A percentile compares a stretch with the other conserved stretches of the same genome.
Evolutionary conservation across 2,888 invertebrate genomes (phyloP).

Genomic region (Clepsis dumicolana): DNA sequence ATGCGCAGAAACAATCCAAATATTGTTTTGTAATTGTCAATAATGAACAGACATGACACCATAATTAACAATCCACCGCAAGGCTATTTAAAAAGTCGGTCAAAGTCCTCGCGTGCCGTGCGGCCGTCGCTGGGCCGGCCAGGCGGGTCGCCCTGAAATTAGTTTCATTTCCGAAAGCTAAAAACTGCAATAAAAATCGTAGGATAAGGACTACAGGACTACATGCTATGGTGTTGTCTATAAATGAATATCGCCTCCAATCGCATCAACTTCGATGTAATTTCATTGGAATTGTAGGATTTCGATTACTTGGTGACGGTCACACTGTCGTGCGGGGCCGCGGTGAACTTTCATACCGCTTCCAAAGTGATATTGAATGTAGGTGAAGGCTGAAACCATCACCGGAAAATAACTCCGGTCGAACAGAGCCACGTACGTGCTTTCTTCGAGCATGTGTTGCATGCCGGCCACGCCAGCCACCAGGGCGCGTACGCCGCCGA

Average conservation of each 20-base stretch:
- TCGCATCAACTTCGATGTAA: not conserved
- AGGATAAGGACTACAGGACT: constrained; percentile 43
- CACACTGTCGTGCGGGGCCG: not conserved
- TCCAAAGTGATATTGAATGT: constrained; percentile 1
- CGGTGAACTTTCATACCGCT: not conserved
- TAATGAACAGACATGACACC: not conserved
- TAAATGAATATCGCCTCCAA: no score
- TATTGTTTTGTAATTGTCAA: not conserved
- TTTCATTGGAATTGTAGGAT: constrained; percentile 23
- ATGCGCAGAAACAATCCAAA: not conserved
- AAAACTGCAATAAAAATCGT: constrained; percentile 27
- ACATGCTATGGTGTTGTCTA: constrained; percentile 12
- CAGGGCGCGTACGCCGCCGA: constrained; percentile 65
- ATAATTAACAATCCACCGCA: not conserved
- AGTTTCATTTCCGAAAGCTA: constrained; percentile 18
- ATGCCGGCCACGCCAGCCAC: constrained; percentile 69
- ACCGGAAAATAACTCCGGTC: not conserved
- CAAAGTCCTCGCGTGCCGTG: constrained; percentile 6
- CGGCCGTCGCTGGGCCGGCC: not conserved
- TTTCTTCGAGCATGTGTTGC: constrained; percentile 52
- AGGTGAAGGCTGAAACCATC: constrained; percentile 14
- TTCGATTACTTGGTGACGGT: constrained; percentile 1
- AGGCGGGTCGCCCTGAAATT: constrained; percentile 9
- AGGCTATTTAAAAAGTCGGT: not conserved
- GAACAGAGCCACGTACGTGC: constrained; percentile 14